These are phyloP conservation scores for Ophion slaviceki DNA, from an alignment of 2,888 invertebrate genomes.

Conservation along the genomic window DNA sequence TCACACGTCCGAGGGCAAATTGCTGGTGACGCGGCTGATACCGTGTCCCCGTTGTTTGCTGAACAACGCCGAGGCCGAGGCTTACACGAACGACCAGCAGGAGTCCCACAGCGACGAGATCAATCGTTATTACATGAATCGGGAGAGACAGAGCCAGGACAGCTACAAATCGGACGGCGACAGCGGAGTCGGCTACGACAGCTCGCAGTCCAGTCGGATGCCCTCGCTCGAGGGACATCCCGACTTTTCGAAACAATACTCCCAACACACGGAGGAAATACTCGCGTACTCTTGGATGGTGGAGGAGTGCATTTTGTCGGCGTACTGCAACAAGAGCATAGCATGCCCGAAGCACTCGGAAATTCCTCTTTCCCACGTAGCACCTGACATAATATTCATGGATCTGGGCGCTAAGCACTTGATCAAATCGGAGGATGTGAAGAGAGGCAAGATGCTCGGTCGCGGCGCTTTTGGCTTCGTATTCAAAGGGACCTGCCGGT, in stretches of 20 bases:
- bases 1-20: constrained; percentile 98
- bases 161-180: constrained; percentile 93
- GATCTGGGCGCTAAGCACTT: constrained; percentile 93
- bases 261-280: constrained; percentile 73
- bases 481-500: constrained; percentile 89
- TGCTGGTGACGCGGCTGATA: constrained; percentile 96
- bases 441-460: constrained; percentile 91
- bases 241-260: constrained; percentile 82
- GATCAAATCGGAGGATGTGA: constrained; percentile 92
- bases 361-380: constrained; percentile 90
- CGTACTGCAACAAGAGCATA: constrained; percentile 90
- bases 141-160: constrained; percentile 85
- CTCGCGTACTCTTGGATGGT: constrained; percentile 93
- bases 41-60: constrained; percentile 95
- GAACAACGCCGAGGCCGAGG: constrained; percentile 77
- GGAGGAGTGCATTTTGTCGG: constrained; percentile 97
- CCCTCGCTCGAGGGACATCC: constrained; percentile 93
- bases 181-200: constrained; percentile 93
- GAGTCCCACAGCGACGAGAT: constrained; percentile 75
- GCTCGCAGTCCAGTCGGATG: constrained; percentile 90
- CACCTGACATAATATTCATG: constrained; percentile 96
- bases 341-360: constrained; percentile 93
- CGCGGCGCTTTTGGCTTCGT: constrained; percentile 99
- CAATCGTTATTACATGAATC: constrained; percentile 78
- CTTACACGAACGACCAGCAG: constrained; percentile 69